These are phyloP conservation scores for Luperina testacea DNA, from an alignment of 2,888 invertebrate genomes.

Conservation along the genomic window DNA sequence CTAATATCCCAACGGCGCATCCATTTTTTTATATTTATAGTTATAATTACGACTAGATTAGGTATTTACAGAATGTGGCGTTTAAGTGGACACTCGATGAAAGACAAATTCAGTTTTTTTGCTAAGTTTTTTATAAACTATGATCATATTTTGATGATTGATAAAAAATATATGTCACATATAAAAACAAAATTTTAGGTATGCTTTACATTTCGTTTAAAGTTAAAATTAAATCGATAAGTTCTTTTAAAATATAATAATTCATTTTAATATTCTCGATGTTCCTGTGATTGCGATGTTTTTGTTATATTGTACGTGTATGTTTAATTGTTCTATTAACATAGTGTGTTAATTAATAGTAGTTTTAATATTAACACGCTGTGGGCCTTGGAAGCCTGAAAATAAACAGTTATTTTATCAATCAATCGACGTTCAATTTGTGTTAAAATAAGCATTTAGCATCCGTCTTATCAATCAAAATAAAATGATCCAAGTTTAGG, in stretches of 20 bases:
- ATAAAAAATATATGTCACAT: no score
- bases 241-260: not conserved
- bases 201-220: not conserved
- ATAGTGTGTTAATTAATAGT: not conserved
- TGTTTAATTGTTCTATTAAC: not conserved
- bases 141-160: not conserved
- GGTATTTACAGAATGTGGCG: not conserved
- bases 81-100: not conserved
- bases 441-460: not conserved
- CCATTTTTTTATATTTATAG: not conserved
- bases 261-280: not conserved
- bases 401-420: not conserved
- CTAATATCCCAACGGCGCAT: not conserved
- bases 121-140: not conserved
- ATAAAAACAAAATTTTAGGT: not conserved
- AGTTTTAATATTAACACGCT: not conserved
- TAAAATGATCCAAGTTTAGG: not conserved
- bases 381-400: no score
- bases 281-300: not conserved
- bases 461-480: not conserved
- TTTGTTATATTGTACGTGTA: not conserved
- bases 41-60: not conserved
- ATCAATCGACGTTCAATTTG: not conserved
- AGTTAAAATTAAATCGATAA: not conserved
- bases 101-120: not conserved